These are phyloP conservation scores for Acromyrmex charruanus DNA, from an alignment of 1,140 invertebrate genomes.

Conservation along the genomic window DNA sequence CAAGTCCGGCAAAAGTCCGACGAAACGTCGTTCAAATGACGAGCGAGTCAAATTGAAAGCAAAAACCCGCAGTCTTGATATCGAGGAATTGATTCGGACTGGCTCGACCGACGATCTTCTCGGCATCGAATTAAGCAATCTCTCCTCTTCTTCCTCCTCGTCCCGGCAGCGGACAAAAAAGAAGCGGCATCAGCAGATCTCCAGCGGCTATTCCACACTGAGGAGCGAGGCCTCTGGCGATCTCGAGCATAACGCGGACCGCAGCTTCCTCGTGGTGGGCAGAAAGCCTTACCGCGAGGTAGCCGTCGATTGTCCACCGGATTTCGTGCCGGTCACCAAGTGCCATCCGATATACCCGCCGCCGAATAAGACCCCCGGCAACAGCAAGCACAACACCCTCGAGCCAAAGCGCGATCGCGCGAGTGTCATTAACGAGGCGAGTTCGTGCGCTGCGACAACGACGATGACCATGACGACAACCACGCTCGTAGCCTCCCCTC, in stretches of 20 bases:
- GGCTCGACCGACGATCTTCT: slow-evolving; percentile 87
- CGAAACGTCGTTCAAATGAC: slow-evolving; percentile 67
- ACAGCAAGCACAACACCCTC: slow-evolving; percentile 77
- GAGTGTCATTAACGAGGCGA: slow-evolving; percentile 58
- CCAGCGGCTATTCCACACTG: slow-evolving; percentile 84
- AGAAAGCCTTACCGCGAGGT: slow-evolving; percentile 88
- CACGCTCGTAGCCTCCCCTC: slow-evolving; percentile 48
- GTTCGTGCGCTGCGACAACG: not conserved
- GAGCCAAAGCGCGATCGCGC: slow-evolving; percentile 70
- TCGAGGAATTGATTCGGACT: slow-evolving; percentile 81
- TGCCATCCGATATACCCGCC: slow-evolving; percentile 92
- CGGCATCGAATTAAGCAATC: slow-evolving; percentile 69
- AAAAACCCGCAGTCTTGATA: slow-evolving; percentile 71
- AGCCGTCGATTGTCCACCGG: slow-evolving; percentile 92
- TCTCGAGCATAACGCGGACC: slow-evolving; percentile 55
- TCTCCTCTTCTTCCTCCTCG: slow-evolving; percentile 70
- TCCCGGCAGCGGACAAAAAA: slow-evolving; percentile 77
- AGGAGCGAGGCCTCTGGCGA: slow-evolving; percentile 85
- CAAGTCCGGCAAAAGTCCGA: slow-evolving; percentile 54
- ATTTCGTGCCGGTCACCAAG: slow-evolving; percentile 91
- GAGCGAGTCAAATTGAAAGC: slow-evolving; percentile 57
- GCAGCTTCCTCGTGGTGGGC: slow-evolving; percentile 75
- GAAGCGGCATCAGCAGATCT: slow-evolving; percentile 81
- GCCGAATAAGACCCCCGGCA: slow-evolving; percentile 81
- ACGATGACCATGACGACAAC: slow-evolving; percentile 49